Conservation (phyloP, 2,113 vertebrate genomes). For the Stercorarius parasiticus region DNA sequence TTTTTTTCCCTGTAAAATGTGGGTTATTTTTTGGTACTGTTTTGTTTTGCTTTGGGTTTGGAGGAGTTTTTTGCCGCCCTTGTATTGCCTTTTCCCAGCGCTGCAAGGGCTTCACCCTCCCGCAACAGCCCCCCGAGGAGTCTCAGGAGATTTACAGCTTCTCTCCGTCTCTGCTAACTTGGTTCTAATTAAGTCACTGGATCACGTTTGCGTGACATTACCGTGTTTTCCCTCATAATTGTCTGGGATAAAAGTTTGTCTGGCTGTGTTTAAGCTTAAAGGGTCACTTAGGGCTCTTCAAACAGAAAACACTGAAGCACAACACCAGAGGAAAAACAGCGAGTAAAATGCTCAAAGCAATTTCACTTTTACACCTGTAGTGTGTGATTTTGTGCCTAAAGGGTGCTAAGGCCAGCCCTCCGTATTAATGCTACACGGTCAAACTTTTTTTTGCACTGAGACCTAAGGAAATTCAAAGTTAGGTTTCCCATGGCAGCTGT, state of each 20-base stretch:
- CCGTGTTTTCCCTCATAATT: neutral
- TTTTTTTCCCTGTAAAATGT: neutral
- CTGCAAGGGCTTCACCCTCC: neutral
- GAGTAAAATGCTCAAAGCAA: rapidly evolving
- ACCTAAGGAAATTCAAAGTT: neutral
- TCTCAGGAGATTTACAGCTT: neutral
- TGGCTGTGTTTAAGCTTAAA: neutral
- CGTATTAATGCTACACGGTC: rapidly evolving
- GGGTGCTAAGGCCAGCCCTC: neutral
- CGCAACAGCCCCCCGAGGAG: neutral
- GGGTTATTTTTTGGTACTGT: neutral
- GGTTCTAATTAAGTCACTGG: conserved; percentile 13
- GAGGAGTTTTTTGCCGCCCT: rapidly evolving
- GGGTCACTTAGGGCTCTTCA: conserved; percentile 1
- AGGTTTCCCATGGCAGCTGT: neutral
- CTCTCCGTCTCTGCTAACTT: neutral
- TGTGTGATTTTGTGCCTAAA: neutral
- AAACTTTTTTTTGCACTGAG: neutral
- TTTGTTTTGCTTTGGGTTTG: neutral
- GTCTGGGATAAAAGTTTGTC: neutral
- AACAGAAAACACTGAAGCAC: neutral
- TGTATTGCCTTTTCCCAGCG: neutral
- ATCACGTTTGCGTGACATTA: neutral
- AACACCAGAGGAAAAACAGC: neutral
- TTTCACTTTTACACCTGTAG: neutral